Conservation (phyloP, 2,113 vertebrate genomes). For the Synchiropus splendidus region DNA sequence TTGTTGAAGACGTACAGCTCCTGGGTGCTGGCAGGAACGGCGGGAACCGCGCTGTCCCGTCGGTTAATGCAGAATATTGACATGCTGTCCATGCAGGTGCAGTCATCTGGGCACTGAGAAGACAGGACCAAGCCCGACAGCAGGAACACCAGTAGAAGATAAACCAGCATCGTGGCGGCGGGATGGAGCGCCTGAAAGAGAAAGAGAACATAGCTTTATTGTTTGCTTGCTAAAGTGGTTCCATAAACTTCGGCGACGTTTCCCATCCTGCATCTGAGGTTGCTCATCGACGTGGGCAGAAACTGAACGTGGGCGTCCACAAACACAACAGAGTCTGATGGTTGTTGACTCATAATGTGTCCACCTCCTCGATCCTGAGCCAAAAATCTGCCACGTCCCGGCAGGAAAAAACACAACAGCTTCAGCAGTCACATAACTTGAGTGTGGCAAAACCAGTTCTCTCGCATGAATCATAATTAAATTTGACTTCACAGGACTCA, state of each 20-base stretch:
- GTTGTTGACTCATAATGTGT: too few relatives aligned
- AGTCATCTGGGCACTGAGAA: slow-evolving; percentile 55
- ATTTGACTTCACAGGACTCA: slow-evolving; percentile 6
- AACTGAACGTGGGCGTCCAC: neutral
- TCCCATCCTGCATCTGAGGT: neutral
- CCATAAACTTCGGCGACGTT: neutral
- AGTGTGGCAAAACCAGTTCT: slow-evolving; percentile 9
- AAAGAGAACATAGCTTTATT: slow-evolving; percentile 1
- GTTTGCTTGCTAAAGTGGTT: neutral
- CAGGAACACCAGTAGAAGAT: slow-evolving; percentile 39
- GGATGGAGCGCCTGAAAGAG: slow-evolving; percentile 35
- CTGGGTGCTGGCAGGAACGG: slow-evolving; percentile 62
- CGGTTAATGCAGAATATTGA: slow-evolving; percentile 55
- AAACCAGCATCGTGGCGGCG: slow-evolving; percentile 39
- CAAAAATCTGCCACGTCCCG: slow-evolving; percentile 29
- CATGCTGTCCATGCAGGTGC: slow-evolving; percentile 13
- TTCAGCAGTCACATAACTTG: neutral
- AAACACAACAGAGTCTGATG: neutral
- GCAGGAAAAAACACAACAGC: too few relatives aligned
- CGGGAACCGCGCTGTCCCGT: slow-evolving; percentile 60
- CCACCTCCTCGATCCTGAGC: neutral
- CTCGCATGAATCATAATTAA: neutral
- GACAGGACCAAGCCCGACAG: slow-evolving; percentile 25
- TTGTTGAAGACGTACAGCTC: slow-evolving; percentile 80
- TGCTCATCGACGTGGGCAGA: neutral